Evolutionary conservation across 53 echinoderm and acorn worm genomes (phyloP).

Genomic region (Antedon mediterranea): DNA sequence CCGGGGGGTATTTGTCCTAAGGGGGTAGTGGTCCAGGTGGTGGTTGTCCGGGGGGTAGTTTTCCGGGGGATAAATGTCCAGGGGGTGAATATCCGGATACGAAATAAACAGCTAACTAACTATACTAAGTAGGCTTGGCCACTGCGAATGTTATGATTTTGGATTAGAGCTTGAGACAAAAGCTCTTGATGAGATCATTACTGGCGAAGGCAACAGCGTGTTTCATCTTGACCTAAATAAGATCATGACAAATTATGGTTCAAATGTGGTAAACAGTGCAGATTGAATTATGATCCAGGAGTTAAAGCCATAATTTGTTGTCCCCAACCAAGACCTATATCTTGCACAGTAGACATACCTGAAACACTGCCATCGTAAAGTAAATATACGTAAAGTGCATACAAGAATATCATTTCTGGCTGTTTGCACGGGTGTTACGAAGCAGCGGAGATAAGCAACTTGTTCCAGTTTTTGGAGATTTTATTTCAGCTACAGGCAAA

Average conservation of each 20-base stretch:
- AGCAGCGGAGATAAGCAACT: neutral
- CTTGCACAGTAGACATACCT: neutral
- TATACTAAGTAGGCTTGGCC: constrained; percentile 20
- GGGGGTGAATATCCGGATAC: too few species aligned
- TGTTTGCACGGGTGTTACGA: constrained; percentile 1
- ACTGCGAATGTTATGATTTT: constrained; percentile 20
- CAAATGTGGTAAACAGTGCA: constrained; percentile 24
- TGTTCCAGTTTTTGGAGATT: constrained; percentile 6
- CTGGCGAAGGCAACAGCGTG: constrained; percentile 12
- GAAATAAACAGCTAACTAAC: constrained; percentile 16
- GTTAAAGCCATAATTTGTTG: neutral
- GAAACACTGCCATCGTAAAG: neutral
- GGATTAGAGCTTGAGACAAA: constrained; percentile 16
- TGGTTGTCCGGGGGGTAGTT: too few species aligned
- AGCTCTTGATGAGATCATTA: constrained; percentile 10
- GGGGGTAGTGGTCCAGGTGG: too few species aligned
- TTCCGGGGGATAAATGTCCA: too few species aligned
- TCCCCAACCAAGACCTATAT: neutral
- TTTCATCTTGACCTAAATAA: constrained; percentile 28
- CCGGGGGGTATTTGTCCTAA: too few species aligned
- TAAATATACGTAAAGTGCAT: constrained; percentile 11
- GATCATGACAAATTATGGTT: constrained; percentile 18
- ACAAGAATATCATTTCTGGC: constrained; percentile 8
- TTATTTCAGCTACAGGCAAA: constrained; percentile 13
- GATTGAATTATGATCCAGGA: constrained; percentile 39